Percentiles rank a stretch among this genome's conserved stretches.
These are phyloP conservation scores for Mimachlamys varia DNA, from an alignment of 2,888 invertebrate genomes.

Conservation along the genomic window DNA sequence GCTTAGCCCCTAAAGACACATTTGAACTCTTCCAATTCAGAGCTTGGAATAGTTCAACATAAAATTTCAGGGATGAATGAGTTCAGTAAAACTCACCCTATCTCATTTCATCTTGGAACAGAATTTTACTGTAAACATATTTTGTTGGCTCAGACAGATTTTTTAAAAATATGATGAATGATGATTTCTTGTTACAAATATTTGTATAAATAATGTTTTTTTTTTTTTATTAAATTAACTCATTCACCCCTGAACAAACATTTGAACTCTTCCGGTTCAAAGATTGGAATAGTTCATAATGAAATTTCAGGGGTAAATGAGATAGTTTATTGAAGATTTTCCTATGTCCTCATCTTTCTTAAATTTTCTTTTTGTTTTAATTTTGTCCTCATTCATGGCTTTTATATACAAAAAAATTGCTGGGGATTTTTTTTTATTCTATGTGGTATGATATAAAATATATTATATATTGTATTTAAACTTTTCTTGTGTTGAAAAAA, in stretches of 20 bases:
- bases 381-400: neutral
- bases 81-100: too few species aligned
- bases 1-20: too few species aligned
- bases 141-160: neutral
- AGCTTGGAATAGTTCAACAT: too few species aligned
- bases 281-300: too few species aligned
- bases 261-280: too few species aligned
- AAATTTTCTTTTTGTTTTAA: neutral
- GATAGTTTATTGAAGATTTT: neutral
- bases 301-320: too few species aligned
- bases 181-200: neutral
- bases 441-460: neutral
- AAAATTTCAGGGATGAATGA: too few species aligned
- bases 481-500: conserved; percentile 25
- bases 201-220: neutral
- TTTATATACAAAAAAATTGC: neutral
- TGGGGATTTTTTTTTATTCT: neutral
- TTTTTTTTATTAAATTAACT: too few species aligned
- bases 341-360: neutral
- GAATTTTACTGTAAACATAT: neutral
- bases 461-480: conserved; percentile 32
- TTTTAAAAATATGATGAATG: neutral
- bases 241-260: too few species aligned
- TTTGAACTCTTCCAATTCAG: too few species aligned
- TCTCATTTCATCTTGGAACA: too few species aligned